These are phyloP conservation scores for Peucedramus taeniatus DNA, from an alignment of 2,113 vertebrate species.

Conservation along the genomic window DNA sequence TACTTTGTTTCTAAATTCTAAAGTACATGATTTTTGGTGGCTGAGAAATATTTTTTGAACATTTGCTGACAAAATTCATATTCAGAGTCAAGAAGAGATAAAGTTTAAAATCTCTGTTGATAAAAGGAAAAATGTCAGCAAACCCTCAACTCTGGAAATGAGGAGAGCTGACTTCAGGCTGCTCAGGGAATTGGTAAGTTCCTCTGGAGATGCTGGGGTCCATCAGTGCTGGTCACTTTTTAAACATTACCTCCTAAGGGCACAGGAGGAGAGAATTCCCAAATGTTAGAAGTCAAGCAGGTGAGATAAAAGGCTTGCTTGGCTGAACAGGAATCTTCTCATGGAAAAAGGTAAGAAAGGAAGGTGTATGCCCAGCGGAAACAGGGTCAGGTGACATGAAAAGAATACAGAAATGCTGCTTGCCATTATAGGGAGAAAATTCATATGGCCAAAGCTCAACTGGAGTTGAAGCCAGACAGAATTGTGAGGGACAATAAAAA, in stretches of 20 bases:
- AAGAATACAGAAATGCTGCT: background rate
- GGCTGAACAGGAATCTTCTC: background rate
- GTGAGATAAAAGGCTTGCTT: background rate
- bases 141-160: background rate
- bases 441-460: background rate
- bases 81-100: background rate
- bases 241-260: background rate
- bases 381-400: background rate
- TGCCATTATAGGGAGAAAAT: background rate
- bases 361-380: background rate
- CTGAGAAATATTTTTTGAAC: background rate
- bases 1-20: background rate
- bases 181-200: background rate
- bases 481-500: background rate
- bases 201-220: background rate
- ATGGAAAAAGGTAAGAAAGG: background rate
- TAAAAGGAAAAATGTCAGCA: background rate
- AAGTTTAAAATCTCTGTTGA: background rate
- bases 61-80: background rate
- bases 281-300: background rate
- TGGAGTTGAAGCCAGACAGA: background rate
- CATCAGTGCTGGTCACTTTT: background rate
- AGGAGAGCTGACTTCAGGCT: background rate
- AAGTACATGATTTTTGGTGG: background rate
- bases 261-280: background rate